Evolutionary conservation across 2,888 invertebrate species (phyloP).

Genomic region (Graphium colonna): DNA sequence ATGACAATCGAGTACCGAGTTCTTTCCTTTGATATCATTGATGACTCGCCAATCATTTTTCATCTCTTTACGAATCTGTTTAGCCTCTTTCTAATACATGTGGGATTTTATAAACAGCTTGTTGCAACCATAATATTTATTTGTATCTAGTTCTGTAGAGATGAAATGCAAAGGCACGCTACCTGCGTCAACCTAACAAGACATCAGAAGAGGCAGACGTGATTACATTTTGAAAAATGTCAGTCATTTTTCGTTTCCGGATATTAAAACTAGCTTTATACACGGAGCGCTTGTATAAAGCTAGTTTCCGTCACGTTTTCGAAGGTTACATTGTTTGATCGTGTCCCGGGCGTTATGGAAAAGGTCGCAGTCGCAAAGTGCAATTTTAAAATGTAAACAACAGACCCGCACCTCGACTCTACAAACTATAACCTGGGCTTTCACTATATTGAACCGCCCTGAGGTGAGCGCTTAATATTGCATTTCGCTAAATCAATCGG

Average conservation of each 20-base stretch:
- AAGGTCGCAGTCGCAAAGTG: slow-evolving; percentile 73
- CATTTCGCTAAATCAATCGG: slow-evolving; percentile 23
- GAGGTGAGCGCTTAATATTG: slow-evolving; percentile 43
- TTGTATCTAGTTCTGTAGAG: too few species aligned
- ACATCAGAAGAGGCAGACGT: neutral
- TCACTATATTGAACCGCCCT: slow-evolving; percentile 63
- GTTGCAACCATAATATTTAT: too few species aligned
- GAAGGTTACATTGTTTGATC: slow-evolving; percentile 72
- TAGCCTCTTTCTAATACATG: too few species aligned
- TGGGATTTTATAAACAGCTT: too few species aligned
- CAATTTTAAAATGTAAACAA: slow-evolving; percentile 79
- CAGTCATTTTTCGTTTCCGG: neutral
- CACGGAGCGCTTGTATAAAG: slow-evolving; percentile 34
- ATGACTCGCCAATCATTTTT: too few species aligned
- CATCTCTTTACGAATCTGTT: too few species aligned
- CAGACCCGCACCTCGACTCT: slow-evolving; percentile 64
- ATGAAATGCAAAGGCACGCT: too few species aligned
- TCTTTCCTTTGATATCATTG: too few species aligned
- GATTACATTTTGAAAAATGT: neutral
- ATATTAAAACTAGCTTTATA: slow-evolving; percentile 26
- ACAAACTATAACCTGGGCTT: slow-evolving; percentile 70
- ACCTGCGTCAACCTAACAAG: too few species aligned
- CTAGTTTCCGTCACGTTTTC: slow-evolving; percentile 64
- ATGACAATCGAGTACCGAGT: too few species aligned
- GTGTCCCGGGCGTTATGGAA: slow-evolving; percentile 61